phyloP scores from a whole-genome alignment of 2,113 vertebrate species.

The Carassius auratus region DNA sequence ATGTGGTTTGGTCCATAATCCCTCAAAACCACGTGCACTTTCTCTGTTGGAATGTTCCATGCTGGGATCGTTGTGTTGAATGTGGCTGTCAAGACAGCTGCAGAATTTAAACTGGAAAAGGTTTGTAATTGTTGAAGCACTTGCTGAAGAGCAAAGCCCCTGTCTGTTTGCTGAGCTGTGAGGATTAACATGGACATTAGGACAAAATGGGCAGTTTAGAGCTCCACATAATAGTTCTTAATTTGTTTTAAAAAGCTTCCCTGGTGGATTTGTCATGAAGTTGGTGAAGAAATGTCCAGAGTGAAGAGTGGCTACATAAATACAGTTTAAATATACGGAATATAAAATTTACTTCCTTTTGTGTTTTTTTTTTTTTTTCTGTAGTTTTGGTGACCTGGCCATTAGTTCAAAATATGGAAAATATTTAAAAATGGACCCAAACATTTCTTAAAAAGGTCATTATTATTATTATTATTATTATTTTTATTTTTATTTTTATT shows the following conservation, averaged over 20 bases:
- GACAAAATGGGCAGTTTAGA: not conserved
- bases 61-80: slow-evolving; percentile 14
- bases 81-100: slow-evolving; percentile 18
- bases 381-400: no score
- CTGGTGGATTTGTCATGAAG: not conserved
- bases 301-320: not conserved
- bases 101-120: slow-evolving; percentile 4
- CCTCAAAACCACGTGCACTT: slow-evolving; percentile 7
- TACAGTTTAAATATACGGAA: not conserved
- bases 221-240: not conserved
- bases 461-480: not conserved
- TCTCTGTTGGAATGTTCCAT: slow-evolving; percentile 27
- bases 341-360: not conserved
- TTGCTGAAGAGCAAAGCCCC: slow-evolving; percentile 21
- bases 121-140: slow-evolving; percentile 15
- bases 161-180: slow-evolving; percentile 5
- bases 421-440: not conserved
- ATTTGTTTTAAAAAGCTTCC: not conserved
- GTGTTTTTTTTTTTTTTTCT: not conserved
- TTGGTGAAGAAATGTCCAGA: not conserved
- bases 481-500: not conserved
- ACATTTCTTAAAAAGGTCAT: not conserved
- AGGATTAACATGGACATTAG: slow-evolving; percentile 18
- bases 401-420: no score
- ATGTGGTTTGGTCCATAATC: slow-evolving; percentile 1